These are phyloP conservation scores for Ennomos erosarius DNA, from an alignment of 2,888 invertebrate species.

Conservation along the genomic window DNA sequence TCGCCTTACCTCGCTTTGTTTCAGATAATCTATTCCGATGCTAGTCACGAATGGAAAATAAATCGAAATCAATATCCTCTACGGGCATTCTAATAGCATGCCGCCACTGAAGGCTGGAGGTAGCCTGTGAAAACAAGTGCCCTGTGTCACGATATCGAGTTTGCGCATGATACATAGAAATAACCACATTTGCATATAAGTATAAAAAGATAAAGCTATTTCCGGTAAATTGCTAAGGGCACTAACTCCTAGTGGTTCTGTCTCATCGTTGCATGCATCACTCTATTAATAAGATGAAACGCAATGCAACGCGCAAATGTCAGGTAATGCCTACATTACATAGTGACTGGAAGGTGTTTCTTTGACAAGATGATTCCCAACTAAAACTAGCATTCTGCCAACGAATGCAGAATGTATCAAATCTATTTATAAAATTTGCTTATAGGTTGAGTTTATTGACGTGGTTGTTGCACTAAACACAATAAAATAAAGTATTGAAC, in stretches of 20 bases:
- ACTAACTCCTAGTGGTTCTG: conserved; percentile 33
- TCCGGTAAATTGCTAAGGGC: conserved; percentile 50
- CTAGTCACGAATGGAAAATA: conserved; percentile 76
- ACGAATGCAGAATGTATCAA: conserved; percentile 4
- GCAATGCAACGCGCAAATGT: background rate
- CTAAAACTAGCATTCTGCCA: background rate
- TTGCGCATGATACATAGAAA: conserved; percentile 25
- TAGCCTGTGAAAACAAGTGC: conserved; percentile 5
- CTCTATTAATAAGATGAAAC: conserved; percentile 20
- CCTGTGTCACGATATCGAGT: background rate
- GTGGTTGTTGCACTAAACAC: too few relatives aligned
- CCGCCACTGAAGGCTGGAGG: conserved; percentile 48
- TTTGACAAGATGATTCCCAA: conserved; percentile 9
- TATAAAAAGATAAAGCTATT: conserved; percentile 39
- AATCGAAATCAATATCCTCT: conserved; percentile 78
- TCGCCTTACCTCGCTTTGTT: conserved; percentile 41
- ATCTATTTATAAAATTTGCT: conserved; percentile 5
- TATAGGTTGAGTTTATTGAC: background rate
- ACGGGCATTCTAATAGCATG: conserved; percentile 68
- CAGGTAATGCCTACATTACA: background rate
- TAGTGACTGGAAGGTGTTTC: conserved; percentile 1
- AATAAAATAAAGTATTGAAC: too few relatives aligned
- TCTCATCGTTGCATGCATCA: conserved; percentile 6
- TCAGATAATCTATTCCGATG: conserved; percentile 67
- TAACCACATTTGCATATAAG: conserved; percentile 40